Conservation (phyloP, 1,140 invertebrate species). For the Drosophila ogumai region DNA sequence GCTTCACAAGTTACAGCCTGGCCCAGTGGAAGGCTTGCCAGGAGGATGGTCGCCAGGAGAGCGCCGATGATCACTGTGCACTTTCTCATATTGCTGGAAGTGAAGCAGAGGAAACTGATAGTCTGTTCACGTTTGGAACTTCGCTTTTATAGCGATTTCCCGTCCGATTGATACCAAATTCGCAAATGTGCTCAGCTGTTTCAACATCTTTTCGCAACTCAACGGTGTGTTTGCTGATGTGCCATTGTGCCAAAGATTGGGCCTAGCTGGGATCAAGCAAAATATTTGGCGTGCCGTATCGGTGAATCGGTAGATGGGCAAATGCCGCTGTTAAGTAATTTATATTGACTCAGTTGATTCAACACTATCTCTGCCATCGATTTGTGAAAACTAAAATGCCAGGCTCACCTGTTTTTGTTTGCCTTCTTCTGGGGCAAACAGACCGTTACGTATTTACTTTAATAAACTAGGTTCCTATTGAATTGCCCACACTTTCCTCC, state of each 20-base stretch:
- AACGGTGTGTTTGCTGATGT: constrained; percentile 7
- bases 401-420: constrained; percentile 9
- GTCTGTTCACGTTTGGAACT: neutral
- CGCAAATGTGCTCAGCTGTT: constrained; percentile 15
- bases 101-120: constrained; percentile 3
- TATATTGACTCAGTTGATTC: constrained; percentile 26
- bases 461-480: constrained; percentile 8
- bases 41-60: constrained; percentile 15
- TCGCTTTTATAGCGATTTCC: constrained; percentile 1
- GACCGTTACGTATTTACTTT: constrained; percentile 1
- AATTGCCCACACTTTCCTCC: neutral
- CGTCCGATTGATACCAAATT: neutral
- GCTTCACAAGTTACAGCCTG: constrained; percentile 4
- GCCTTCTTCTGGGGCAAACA: neutral
- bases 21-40: neutral
- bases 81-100: constrained; percentile 15
- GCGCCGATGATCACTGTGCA: neutral
- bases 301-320: constrained; percentile 4
- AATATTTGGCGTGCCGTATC: constrained; percentile 12
- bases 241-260: constrained; percentile 9
- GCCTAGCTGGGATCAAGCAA: neutral
- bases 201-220: constrained; percentile 1
- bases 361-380: constrained; percentile 14
- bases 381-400: constrained; percentile 11
- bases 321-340: neutral